Conservation (phyloP, 2,888 invertebrate species). For the Apotomis turbidana region DNA sequence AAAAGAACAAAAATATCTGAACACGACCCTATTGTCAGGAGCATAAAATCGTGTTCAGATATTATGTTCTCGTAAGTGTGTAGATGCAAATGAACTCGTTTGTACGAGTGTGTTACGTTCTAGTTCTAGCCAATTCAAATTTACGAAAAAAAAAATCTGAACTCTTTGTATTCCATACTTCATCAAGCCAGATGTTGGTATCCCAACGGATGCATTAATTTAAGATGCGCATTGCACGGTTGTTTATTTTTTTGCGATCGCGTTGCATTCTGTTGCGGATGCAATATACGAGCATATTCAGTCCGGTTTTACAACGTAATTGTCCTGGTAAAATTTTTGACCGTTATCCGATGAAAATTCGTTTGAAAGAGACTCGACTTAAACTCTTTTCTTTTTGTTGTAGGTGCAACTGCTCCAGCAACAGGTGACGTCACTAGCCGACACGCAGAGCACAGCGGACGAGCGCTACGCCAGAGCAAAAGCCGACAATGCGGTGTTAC, state of each 20-base stretch:
- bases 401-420: constrained; percentile 97
- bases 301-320: neutral
- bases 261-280: constrained; percentile 20
- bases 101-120: no score
- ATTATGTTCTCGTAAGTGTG: no score
- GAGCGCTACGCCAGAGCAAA: constrained; percentile 95
- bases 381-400: constrained; percentile 48
- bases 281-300: neutral
- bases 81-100: no score
- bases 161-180: no score
- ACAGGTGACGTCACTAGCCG: constrained; percentile 94
- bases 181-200: constrained; percentile 15
- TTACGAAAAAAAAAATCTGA: no score
- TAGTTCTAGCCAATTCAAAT: no score
- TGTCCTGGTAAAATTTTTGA: neutral
- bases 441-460: constrained; percentile 93
- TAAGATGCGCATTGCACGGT: constrained; percentile 13
- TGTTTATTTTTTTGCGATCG: constrained; percentile 14
- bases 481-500: constrained; percentile 96
- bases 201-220: neutral
- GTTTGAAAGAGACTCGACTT: neutral
- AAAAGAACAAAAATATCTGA: no score
- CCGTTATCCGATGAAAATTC: neutral
- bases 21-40: no score
- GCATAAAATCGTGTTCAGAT: no score